Evolutionary conservation across 2,113 vertebrate species (phyloP).

Genomic region (Fregetta grallaria): DNA sequence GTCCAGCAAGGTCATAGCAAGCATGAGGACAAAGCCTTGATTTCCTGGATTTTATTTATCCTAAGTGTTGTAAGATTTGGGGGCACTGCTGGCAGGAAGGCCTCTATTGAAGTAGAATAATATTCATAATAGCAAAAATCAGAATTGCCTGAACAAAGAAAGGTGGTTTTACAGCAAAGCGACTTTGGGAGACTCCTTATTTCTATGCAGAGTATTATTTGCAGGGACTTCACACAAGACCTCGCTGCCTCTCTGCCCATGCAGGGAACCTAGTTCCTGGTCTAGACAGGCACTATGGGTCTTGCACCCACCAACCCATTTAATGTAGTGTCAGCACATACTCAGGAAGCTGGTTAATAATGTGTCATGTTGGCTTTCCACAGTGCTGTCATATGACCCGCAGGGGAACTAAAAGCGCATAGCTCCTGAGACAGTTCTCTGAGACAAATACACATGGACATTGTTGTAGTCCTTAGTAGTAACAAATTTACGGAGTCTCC

Average conservation of each 20-base stretch:
- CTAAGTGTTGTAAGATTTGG: background rate
- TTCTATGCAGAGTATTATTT: background rate
- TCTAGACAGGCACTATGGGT: background rate
- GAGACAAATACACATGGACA: background rate
- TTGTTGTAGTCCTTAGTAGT: background rate
- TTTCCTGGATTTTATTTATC: background rate
- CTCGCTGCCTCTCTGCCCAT: background rate
- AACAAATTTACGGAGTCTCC: fast-evolving
- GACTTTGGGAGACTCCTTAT: background rate
- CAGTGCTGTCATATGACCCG: fast-evolving
- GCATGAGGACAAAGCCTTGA: background rate
- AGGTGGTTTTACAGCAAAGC: background rate
- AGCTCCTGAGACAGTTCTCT: background rate
- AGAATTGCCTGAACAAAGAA: background rate
- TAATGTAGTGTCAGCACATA: background rate
- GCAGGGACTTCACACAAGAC: background rate
- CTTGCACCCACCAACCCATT: background rate
- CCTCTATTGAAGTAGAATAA: background rate
- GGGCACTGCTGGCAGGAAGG: background rate
- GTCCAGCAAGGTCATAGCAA: background rate
- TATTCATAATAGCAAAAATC: background rate
- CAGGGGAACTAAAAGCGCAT: fast-evolving
- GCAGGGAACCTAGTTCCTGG: background rate
- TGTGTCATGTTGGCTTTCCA: background rate
- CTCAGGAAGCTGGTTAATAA: background rate